Base-by-base conservation (phyloP, 2,113 vertebrate genomes). In the Oceanodroma tethys region DNA sequence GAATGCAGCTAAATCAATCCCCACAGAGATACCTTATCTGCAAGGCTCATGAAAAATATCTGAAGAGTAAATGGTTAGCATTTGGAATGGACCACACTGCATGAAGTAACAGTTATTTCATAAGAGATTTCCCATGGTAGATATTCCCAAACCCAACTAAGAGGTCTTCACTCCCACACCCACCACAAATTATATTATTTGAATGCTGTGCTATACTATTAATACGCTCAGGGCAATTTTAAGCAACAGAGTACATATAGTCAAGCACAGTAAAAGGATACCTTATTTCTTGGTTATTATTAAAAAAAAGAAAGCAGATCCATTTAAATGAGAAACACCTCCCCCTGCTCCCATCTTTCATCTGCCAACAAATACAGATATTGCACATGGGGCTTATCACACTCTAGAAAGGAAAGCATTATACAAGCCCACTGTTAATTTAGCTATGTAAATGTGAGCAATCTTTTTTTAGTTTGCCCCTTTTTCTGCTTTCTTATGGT, bases 31-130 rank as follows among this genome's bases (percentile, higher is more conserved):
- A 55, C 47, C 89, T 95, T 96, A 96, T 95, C 94, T 91, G 58
- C 74, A 80, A 91, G 48, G 70, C 91, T 95, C 53, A 30, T 82
- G 81, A 94, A 92, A 95, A 95, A 58, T 82, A 89, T 85, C 89
- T 89, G 94, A 94, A 40, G 76, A 87, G 58, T 90, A 91, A 96
- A 91, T 90, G 78, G 70, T 93, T 90, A 93, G 94, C 48, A 53
- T 90, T 87, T 95, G 95, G 89, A 94, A 87, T n/a, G 50, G 94
- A 95, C 94, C 93, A 91, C 95, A 95, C 89, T 80, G 89, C 7
- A 3, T 11, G 6, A 94, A 94, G 81, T 80, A 89, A 96, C 85
- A 92, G 91, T 84, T 91, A 86, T 91, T 97, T 95, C 81, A 48
- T 71, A 84, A 91, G 48, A 95, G 50, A 94, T 85, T 97, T 96